A percentile compares a stretch with the other conserved stretches of the same genome.
phyloP scores from a whole-genome alignment of 2,888 invertebrate species.

The Agrotis exclamationis region DNA sequence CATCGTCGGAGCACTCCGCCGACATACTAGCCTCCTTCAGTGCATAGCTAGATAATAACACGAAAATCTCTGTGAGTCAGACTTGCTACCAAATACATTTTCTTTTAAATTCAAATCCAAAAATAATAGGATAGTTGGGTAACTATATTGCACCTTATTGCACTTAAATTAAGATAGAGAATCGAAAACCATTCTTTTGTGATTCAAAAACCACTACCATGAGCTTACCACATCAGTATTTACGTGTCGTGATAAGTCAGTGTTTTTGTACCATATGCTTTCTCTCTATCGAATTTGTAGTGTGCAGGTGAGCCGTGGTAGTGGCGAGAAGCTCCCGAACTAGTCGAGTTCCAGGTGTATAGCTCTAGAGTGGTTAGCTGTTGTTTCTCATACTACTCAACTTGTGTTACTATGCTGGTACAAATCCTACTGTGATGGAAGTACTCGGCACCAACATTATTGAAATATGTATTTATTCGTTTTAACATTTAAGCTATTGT shows the following conservation, averaged over 20 bases:
- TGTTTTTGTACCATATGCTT: slow-evolving; percentile 68
- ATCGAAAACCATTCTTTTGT: slow-evolving; percentile 67
- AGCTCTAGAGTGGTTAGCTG: slow-evolving; percentile 60
- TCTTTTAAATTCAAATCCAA: slow-evolving; percentile 72
- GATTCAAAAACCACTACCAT: slow-evolving; percentile 64
- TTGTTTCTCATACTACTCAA: slow-evolving; percentile 69
- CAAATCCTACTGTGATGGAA: slow-evolving; percentile 66
- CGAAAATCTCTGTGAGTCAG: slow-evolving; percentile 59
- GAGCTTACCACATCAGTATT: slow-evolving; percentile 63
- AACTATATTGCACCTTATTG: slow-evolving; percentile 78
- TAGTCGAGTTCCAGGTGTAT: slow-evolving; percentile 63
- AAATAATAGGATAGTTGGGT: slow-evolving; percentile 77
- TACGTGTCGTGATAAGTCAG: slow-evolving; percentile 57
- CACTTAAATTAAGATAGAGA: slow-evolving; percentile 79
- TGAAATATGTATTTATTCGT: slow-evolving; percentile 70
- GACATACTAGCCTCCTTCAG: slow-evolving; percentile 65
- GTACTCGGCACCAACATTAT: slow-evolving; percentile 70
- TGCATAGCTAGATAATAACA: slow-evolving; percentile 75
- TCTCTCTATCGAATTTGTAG: slow-evolving; percentile 66
- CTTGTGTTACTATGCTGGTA: slow-evolving; percentile 68
- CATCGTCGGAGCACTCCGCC: slow-evolving; percentile 21
- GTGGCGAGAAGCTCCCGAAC: slow-evolving; percentile 61
- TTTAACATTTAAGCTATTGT: slow-evolving; percentile 69
- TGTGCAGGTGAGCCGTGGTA: slow-evolving; percentile 67
- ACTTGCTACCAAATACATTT: slow-evolving; percentile 77